These are phyloP conservation scores for Xiphorhynchus elegans DNA, from an alignment of 2,113 vertebrate species.

Conservation along the genomic window DNA sequence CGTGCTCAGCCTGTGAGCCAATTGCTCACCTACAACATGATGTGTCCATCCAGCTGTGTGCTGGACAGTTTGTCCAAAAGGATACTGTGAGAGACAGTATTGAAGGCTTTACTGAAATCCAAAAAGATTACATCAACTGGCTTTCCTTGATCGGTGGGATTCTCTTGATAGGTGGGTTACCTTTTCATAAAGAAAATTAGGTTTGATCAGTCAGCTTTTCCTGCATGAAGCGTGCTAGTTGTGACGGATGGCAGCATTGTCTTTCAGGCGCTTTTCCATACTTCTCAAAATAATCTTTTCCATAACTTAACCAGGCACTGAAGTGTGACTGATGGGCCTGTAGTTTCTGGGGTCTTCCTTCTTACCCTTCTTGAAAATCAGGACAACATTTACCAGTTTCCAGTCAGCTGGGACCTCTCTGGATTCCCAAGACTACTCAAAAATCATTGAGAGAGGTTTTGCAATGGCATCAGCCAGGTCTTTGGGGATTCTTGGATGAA, in stretches of 20 bases:
- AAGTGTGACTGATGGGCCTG: not conserved
- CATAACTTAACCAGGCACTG: not conserved
- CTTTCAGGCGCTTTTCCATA: not conserved
- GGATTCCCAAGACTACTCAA: not conserved
- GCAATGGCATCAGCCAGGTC: not conserved
- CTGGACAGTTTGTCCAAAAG: not conserved
- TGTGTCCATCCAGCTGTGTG: not conserved
- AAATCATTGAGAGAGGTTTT: not conserved
- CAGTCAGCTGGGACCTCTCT: not conserved
- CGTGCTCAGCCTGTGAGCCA: not conserved
- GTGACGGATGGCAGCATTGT: not conserved
- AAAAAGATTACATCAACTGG: not conserved
- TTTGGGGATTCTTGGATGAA: not conserved
- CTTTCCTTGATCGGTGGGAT: not conserved
- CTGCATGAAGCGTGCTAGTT: not conserved
- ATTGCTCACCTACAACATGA: not conserved
- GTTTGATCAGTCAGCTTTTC: not conserved
- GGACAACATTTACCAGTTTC: not conserved
- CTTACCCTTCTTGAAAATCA: not conserved
- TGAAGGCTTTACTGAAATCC: not conserved
- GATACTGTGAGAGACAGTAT: not conserved
- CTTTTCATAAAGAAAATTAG: not conserved
- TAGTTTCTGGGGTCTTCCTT: not conserved
- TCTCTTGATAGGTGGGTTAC: not conserved
- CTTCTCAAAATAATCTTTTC: not conserved